Evolutionary conservation across 2,888 invertebrate genomes (phyloP).

Genomic region (Rhopalosiphum nymphaeae): DNA sequence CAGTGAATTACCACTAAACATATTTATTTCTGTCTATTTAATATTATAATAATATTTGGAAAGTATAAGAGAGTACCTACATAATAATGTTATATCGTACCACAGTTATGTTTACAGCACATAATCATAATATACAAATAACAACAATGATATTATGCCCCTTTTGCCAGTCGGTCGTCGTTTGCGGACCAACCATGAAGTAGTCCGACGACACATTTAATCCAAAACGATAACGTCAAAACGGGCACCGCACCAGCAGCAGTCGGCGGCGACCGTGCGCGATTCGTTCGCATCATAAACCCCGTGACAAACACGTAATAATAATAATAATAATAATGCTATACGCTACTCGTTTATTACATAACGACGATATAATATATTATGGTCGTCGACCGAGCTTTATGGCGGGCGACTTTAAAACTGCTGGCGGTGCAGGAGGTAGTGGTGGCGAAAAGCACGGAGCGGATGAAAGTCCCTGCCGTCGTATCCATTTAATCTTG

Average conservation of each 20-base stretch:
- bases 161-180: background rate
- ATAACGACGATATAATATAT: slow-evolving; percentile 7
- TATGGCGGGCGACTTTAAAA: slow-evolving; percentile 53
- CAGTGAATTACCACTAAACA: background rate
- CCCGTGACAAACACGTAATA: slow-evolving; percentile 52
- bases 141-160: background rate
- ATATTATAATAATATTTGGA: background rate
- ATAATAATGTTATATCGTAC: background rate
- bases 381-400: slow-evolving; percentile 34
- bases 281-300: slow-evolving; percentile 49
- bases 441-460: background rate
- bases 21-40: background rate
- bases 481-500: slow-evolving; percentile 64
- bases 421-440: background rate
- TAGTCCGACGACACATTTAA: background rate
- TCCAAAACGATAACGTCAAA: slow-evolving; percentile 1
- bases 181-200: background rate
- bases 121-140: background rate
- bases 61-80: background rate
- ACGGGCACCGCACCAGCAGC: background rate
- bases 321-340: slow-evolving; percentile 37
- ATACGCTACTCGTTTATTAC: background rate
- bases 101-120: background rate
- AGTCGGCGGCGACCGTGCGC: background rate
- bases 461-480: background rate